Percentiles rank a stretch among this genome's conserved stretches.
Conservation (phyloP, 1,140 invertebrate genomes). For the Drosophila saltans region DNA sequence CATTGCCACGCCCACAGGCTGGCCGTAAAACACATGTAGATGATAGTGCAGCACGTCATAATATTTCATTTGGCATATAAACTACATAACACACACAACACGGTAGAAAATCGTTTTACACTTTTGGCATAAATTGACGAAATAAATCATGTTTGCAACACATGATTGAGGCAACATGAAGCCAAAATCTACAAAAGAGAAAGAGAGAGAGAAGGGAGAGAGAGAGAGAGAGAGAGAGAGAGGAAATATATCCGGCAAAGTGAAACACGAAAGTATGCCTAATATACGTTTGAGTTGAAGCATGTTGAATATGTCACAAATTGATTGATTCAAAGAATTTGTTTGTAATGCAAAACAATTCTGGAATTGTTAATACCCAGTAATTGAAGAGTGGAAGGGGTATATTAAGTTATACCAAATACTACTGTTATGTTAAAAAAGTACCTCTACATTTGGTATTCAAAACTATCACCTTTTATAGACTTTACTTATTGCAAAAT, state of each 20-base stretch:
- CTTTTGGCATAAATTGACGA: conserved; percentile 72
- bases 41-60: conserved; percentile 61
- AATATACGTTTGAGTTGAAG: conserved; percentile 19
- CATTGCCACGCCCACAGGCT: conserved; percentile 44
- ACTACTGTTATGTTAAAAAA: no score
- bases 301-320: neutral
- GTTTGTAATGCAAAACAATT: neutral
- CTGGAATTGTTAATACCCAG: neutral
- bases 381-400: neutral
- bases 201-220: neutral
- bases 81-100: conserved; percentile 15
- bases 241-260: conserved; percentile 36
- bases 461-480: no score
- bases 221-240: neutral
- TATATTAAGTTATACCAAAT: neutral
- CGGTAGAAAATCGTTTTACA: conserved; percentile 67
- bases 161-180: conserved; percentile 53
- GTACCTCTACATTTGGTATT: no score
- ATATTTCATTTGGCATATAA: conserved; percentile 64
- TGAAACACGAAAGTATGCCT: conserved; percentile 18
- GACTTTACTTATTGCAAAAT: no score
- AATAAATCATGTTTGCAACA: conserved; percentile 77
- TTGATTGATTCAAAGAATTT: conserved; percentile 1
- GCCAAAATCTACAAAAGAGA: conserved; percentile 5
- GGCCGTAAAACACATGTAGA: conserved; percentile 51